A percentile compares a stretch with the other conserved stretches of the same genome.
Evolutionary conservation across 2,888 invertebrate genomes (phyloP).

Genomic region (Cheilosia vernalis): DNA sequence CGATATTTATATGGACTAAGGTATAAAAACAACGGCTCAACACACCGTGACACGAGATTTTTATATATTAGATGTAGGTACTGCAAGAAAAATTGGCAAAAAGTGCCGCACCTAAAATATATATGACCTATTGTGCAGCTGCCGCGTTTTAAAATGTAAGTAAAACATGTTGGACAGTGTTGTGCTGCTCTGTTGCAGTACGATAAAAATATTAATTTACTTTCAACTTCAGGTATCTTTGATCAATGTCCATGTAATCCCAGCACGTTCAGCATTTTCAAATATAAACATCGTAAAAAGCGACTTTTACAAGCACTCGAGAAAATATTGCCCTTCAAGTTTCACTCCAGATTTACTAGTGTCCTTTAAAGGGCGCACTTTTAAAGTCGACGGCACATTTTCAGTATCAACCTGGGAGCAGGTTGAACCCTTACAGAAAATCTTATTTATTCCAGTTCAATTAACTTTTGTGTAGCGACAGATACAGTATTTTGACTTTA

Average conservation of each 20-base stretch:
- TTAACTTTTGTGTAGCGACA: conserved; percentile 64
- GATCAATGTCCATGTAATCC: conserved; percentile 45
- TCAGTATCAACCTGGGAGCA: conserved; percentile 42
- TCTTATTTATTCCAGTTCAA: conserved; percentile 70
- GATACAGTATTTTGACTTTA: conserved; percentile 69
- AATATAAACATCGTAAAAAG: conserved; percentile 31
- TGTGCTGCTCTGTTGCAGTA: conserved; percentile 1
- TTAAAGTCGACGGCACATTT: conserved; percentile 5
- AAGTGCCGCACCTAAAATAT: too few species aligned
- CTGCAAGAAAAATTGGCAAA: too few species aligned
- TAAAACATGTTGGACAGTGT: background rate
- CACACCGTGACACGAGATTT: too few species aligned
- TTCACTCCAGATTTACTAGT: conserved; percentile 12
- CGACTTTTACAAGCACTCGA: background rate
- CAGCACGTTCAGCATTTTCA: conserved; percentile 44
- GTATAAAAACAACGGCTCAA: too few species aligned
- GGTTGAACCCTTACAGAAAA: conserved; percentile 52
- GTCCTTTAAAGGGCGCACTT: background rate
- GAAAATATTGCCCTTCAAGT: conserved; percentile 20
- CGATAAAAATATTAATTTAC: conserved; percentile 31
- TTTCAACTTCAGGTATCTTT: conserved; percentile 26
- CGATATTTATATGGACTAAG: too few species aligned
- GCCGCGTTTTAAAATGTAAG: background rate
- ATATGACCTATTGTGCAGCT: too few species aligned
- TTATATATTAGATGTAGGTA: too few species aligned